These are phyloP conservation scores for Erebia aethiops DNA, from an alignment of 2,888 invertebrate species.

Conservation along the genomic window DNA sequence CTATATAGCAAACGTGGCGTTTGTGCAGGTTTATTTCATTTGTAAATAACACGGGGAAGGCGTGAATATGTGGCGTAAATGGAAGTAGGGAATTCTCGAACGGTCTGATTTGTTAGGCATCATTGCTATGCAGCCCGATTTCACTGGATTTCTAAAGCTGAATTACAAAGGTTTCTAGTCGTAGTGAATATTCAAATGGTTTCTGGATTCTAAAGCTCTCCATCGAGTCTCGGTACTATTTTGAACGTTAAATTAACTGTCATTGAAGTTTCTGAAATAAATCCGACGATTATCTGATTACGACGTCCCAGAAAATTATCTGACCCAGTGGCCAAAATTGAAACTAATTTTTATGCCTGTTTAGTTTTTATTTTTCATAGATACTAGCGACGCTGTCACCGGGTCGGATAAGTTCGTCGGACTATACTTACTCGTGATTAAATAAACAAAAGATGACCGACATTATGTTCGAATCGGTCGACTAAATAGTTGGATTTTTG, in stretches of 20 bases:
- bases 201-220: not conserved
- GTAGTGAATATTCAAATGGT: constrained; percentile 16
- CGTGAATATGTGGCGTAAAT: constrained; percentile 36
- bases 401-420: no score
- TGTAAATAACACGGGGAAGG: constrained; percentile 28
- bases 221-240: constrained; percentile 2
- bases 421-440: no score
- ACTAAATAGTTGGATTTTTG: no score
- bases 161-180: constrained; percentile 13
- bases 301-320: no score
- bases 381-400: no score
- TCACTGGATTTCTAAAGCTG: constrained; percentile 19
- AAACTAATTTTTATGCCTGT: no score
- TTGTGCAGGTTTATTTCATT: constrained; percentile 30
- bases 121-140: constrained; percentile 37
- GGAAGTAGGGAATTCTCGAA: constrained; percentile 37
- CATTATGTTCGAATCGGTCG: no score
- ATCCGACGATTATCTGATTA: no score
- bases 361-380: no score
- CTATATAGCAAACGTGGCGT: constrained; percentile 1
- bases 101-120: constrained; percentile 40
- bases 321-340: no score
- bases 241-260: not conserved
- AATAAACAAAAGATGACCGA: no score
- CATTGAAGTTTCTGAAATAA: no score